A percentile compares a stretch with the other conserved stretches of the same genome.
Evolutionary conservation across 2,797 vertebrate species (phyloP).

Genomic region (Mormyrus hasselquistii): DNA sequence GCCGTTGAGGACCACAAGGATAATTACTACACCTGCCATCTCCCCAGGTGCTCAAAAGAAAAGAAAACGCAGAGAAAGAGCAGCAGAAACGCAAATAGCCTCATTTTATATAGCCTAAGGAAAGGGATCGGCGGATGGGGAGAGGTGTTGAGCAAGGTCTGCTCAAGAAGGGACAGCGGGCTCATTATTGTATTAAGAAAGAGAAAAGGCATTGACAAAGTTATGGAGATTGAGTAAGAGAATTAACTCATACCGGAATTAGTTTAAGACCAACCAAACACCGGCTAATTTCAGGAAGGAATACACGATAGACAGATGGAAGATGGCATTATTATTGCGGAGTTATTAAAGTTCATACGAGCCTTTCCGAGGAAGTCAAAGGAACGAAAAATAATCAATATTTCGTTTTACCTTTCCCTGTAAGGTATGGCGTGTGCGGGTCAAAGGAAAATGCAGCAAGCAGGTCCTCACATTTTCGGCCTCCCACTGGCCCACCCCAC

Average conservation of each 20-base stretch:
- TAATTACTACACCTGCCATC: conserved; percentile 42
- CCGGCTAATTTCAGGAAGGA: neutral
- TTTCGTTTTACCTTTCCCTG: neutral
- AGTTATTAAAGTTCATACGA: neutral
- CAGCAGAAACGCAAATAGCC: neutral
- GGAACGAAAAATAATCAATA: neutral
- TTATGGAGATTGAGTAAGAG: neutral
- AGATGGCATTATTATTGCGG: neutral
- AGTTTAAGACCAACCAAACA: neutral
- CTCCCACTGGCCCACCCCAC: neutral
- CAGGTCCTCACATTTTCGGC: neutral
- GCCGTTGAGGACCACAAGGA: conserved; percentile 49
- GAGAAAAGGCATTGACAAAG: neutral
- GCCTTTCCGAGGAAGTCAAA: neutral
- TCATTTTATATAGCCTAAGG: neutral
- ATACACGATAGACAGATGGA: neutral
- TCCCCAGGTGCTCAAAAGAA: neutral
- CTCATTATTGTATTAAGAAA: neutral
- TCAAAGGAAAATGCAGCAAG: neutral
- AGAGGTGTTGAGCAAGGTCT: neutral
- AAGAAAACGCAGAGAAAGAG: neutral
- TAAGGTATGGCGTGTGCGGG: neutral
- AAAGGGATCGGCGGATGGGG: neutral
- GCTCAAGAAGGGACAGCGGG: neutral
- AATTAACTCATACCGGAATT: neutral